Conservation (phyloP, 1,140 invertebrate species). For the Dolichoris vasculosae region DNA sequence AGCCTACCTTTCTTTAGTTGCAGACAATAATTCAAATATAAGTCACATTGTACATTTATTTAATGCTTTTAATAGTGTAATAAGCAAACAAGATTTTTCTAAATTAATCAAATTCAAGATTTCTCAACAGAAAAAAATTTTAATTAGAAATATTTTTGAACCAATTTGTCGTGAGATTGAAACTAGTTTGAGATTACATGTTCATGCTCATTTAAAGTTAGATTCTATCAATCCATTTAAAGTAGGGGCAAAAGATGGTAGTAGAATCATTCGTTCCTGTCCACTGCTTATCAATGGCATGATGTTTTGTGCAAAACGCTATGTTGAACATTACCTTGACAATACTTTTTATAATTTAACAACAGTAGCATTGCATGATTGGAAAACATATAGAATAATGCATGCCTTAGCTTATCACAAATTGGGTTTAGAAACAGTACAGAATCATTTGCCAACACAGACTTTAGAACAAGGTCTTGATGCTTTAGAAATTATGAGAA, state of each 20-base stretch:
- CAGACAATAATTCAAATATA: slow-evolving; percentile 63
- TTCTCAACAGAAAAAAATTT: slow-evolving; percentile 58
- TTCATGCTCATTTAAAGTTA: slow-evolving; percentile 91
- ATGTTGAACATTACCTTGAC: slow-evolving; percentile 90
- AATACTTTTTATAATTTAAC: slow-evolving; percentile 98
- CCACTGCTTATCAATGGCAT: slow-evolving; percentile 61
- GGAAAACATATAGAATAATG: slow-evolving; percentile 95
- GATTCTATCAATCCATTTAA: slow-evolving; percentile 86
- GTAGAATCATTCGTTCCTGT: slow-evolving; percentile 60
- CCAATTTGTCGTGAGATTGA: slow-evolving; percentile 91
- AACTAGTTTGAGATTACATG: slow-evolving; percentile 91
- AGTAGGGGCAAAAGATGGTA: slow-evolving; percentile 71
- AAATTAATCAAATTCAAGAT: slow-evolving; percentile 60
- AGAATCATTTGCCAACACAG: slow-evolving; percentile 96
- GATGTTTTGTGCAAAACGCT: slow-evolving; percentile 65
- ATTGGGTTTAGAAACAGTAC: slow-evolving; percentile 86
- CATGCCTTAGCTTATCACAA: slow-evolving; percentile 91
- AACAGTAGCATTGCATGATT: slow-evolving; percentile 97
- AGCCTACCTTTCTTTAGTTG: slow-evolving; percentile 65
- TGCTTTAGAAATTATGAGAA: slow-evolving; percentile 97
- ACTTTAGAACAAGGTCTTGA: slow-evolving; percentile 98
- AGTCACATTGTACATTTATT: slow-evolving; percentile 66
- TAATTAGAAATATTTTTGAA: slow-evolving; percentile 79
- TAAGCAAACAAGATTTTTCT: slow-evolving; percentile 58
- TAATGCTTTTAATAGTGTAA: slow-evolving; percentile 67